Evolutionary conservation across 2,113 vertebrate genomes (phyloP), one percentile per base, ranked within the genome.

Genomic region (Plestiodon gilberti): DNA sequence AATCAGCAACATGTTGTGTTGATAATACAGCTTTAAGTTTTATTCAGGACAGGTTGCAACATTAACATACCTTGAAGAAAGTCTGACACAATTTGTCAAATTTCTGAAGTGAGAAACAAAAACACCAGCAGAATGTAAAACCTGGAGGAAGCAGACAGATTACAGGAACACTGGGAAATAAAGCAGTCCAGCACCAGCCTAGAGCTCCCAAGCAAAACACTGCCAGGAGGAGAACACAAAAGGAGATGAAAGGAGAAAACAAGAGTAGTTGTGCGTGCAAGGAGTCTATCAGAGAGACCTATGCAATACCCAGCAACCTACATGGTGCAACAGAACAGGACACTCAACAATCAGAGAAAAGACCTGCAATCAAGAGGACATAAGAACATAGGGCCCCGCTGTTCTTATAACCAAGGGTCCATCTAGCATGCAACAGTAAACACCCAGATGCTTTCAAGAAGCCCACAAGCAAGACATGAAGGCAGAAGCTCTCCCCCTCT

Each of bases 161-260:
- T 11, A 65, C 1, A 4, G 2, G 28, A 48, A 48, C 2, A 6
- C 7, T 2, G 10, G 14, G 10, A n/a, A 48, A 81, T 0, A 3
- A 67, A 61, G 55, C 57, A 40, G 9, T 28, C 22, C 22, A 80
- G 59, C 3, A 40, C 11, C 23, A 28, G 33, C 57, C 33, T 28
- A 55, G 28, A 48, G 28, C 1, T n/a, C 40, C n/a, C 30, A 52
- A 67, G 62, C 40, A n/a, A 2, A 20, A 8, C 52, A 57, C 57
- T 48, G 7, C 18, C 1, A 17, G n/a, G 17, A 17, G n/a, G 17
- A 59, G 76, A 33, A 33, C 15, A 25, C 52, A 33, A 78, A 78
- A 33, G 76, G 28, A 30, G 43, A 40, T 14, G 15, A 3, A 48
- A 52, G 9, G 35, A 43, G 38, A 43, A 35, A 61, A 61, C 9